Evolutionary conservation across 2,888 invertebrate species (phyloP).

Genomic region (Aspidiotus rigidus): DNA sequence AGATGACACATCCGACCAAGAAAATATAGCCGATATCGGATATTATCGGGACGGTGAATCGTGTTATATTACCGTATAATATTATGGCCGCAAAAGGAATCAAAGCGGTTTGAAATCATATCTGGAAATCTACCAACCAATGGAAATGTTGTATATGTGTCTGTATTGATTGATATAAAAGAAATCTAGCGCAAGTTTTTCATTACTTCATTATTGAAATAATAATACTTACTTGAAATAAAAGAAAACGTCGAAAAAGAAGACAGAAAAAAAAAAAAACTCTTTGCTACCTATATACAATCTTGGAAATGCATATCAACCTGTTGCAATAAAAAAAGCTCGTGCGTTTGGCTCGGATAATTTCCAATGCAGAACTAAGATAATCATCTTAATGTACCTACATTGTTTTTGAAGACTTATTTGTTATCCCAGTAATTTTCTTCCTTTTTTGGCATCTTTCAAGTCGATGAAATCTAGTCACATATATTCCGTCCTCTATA

Average conservation of each 20-base stretch:
- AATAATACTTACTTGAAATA: background rate
- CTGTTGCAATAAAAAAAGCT: background rate
- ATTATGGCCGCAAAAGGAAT: constrained; percentile 10
- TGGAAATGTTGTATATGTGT: constrained; percentile 6
- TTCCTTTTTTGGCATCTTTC: constrained; percentile 2
- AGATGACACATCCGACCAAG: constrained; percentile 2
- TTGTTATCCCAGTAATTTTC: constrained; percentile 1
- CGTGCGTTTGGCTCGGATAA: background rate
- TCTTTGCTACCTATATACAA: background rate
- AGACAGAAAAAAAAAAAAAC: background rate
- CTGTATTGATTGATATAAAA: constrained; percentile 9
- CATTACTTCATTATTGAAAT: constrained; percentile 4
- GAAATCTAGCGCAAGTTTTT: constrained; percentile 4
- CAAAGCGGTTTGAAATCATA: constrained; percentile 12
- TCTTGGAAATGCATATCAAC: background rate
- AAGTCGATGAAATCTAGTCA: background rate
- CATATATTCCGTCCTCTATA: background rate
- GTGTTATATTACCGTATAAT: constrained; percentile 6
- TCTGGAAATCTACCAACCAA: constrained; percentile 7
- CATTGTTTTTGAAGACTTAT: constrained; percentile 1
- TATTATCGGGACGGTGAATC: constrained; percentile 1
- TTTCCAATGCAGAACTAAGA: background rate
- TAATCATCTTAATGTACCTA: background rate
- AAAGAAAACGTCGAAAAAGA: background rate
- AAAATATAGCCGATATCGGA: constrained; percentile 6